Percentiles rank a stretch among this genome's conserved stretches.
phyloP scores from a whole-genome alignment of 2,113 vertebrate genomes.

The Otus sunia region DNA sequence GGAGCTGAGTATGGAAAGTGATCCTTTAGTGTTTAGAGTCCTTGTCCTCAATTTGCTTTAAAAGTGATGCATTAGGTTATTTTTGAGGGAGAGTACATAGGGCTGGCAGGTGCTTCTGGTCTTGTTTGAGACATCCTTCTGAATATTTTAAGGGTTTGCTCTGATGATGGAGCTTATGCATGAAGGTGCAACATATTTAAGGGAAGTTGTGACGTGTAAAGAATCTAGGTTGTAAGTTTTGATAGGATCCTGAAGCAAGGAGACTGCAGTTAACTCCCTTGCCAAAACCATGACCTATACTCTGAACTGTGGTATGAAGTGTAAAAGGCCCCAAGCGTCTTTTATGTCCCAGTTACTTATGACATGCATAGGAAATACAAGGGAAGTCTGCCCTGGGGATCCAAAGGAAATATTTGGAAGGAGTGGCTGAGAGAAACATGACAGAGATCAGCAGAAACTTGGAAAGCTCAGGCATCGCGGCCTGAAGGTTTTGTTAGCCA shows the following conservation, averaged over 20 bases:
- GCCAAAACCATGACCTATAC: neutral
- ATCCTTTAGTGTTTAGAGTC: neutral
- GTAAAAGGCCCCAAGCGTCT: neutral
- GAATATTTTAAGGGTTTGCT: neutral
- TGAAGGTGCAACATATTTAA: neutral
- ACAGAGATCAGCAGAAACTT: neutral
- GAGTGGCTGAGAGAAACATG: neutral
- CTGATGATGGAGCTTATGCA: neutral
- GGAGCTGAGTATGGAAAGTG: neutral
- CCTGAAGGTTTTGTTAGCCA: neutral
- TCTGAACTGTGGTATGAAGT: accelerated
- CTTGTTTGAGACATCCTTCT: neutral
- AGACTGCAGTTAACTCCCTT: neutral
- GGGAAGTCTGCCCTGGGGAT: neutral
- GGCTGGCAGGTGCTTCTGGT: neutral
- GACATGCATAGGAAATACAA: neutral
- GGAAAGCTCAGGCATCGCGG: neutral
- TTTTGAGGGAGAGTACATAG: neutral
- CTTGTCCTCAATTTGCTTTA: neutral
- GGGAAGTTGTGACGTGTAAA: neutral
- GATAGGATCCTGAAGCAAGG: neutral
- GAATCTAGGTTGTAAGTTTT: neutral
- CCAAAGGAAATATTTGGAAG: neutral
- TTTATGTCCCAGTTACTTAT: neutral
- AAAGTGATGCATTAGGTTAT: neutral